Base-by-base conservation (phyloP, 2,797 vertebrate species). In the Coendou prehensilis region DNA sequence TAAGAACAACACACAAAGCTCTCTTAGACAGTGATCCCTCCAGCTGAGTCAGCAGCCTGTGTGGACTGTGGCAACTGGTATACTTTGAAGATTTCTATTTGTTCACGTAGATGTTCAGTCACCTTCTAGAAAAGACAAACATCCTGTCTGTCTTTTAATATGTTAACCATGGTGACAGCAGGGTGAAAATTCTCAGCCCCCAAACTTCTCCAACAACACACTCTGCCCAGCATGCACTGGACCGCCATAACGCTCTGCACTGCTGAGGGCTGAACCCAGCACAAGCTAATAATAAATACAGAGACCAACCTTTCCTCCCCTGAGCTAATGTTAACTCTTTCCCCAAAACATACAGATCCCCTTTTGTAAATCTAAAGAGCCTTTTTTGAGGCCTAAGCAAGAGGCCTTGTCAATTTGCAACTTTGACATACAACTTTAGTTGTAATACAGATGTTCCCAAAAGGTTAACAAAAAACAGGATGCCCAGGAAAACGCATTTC, bases 111-210 rank as follows among this genome's bases (percentile, higher is more conserved):
- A 95, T 88, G 2, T 83, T 54, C 47, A 45, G 26, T 45, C 47
- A 92, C 56, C 59, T 81, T 90, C 79, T 79, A 92, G 59, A 92
- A 83, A 45, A 91, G 28, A 93, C 33, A 78, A 56, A 79, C 37
- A 76, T 28, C 50, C 22, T 94, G 30, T 86, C 41, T 61, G 85
- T 47, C 22, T 67, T 93, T 69, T 75, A 86, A 73, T 20, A 28
- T 81, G 47, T 22, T 73, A 56, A 56, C 11, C n/a, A 7, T n/a
- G 14, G 5, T 73, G 69, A 45, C 37, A 45, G 9, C 10, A 71
- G 18, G 37, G 41, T 45, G 69, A 45, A 45, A 73, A 11, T 45
- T 73, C 41, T 45, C 37, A 73, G 22, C 41, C 22, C 41, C 41
- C 41, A 73, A 73, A 73, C 22, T 73, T 45, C 41, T 45, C 71